Conservation (phyloP, 2,797 vertebrate genomes). For the Rhabdophis nuchalis region DNA sequence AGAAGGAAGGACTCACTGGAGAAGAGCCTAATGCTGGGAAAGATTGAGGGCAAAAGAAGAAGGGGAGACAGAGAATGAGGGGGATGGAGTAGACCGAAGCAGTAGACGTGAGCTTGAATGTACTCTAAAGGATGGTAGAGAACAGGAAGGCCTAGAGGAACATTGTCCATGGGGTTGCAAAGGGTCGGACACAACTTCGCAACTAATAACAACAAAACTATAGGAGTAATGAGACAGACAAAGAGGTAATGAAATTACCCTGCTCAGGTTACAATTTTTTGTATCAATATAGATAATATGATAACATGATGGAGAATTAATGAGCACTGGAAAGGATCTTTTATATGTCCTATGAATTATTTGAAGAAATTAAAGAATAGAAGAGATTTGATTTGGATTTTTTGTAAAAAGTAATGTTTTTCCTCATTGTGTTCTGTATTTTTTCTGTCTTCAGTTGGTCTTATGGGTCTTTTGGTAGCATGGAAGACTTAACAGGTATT, state of each 20-base stretch:
- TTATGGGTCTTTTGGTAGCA: slow-evolving; percentile 73
- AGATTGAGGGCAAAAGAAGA: no score
- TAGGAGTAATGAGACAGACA: background rate
- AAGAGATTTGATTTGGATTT: background rate
- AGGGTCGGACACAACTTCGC: no score
- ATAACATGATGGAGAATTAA: background rate
- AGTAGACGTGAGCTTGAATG: no score
- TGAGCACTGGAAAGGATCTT: background rate
- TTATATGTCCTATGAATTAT: background rate
- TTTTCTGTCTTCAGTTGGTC: slow-evolving; percentile 40
- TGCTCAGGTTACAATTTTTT: background rate
- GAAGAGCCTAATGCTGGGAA: no score
- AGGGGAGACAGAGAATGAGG: no score
- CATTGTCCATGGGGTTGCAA: no score
- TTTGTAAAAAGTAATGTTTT: slow-evolving; percentile 15
- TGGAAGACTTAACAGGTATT: slow-evolving; percentile 74
- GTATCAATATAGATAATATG: background rate
- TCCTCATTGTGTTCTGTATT: slow-evolving; percentile 23
- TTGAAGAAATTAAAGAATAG: background rate
- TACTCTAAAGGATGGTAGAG: no score
- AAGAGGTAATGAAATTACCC: background rate
- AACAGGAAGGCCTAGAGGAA: no score
- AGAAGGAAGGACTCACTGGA: no score
- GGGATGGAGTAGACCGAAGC: no score
- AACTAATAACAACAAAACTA: background rate